Base-by-base conservation (phyloP, 23 tunicate species). In the Halocynthia aurantium region DNA sequence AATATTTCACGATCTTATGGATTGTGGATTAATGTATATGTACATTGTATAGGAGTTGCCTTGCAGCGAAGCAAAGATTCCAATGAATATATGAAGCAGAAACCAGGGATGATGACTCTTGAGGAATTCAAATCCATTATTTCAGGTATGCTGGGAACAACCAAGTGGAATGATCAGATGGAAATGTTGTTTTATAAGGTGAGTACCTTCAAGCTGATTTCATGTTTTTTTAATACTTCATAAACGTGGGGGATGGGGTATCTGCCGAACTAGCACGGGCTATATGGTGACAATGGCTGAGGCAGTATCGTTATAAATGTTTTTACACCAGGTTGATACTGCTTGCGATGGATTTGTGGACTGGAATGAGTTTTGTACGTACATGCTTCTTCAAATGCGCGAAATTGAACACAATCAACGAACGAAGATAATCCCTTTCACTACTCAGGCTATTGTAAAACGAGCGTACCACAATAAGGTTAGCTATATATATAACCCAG, bases 361-460 rank as follows among this genome's bases (percentile, higher is more conserved):
- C 62, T 92, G 98, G 98, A 84, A 92, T 71, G 98, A 92, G 62
- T 86, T 92, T 54, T 92, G 98, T 62, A 86, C 98, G 40, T 92
- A 92, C 85, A 92, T 92, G 92, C 60, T 92, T 57, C 77, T 92
- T 52, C 98, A 84, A 62, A 92, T 92, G 98, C 61, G 92, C 52
- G 98, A 92, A 74, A 51, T 86, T 10, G 92, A 92, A 58, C 92
- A 92, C 55, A 80, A 82, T 6, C 88, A 86, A 62, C 82, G 63
- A 22, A 21, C 67, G 22, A 81, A 77, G 10, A 72, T 83, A 22
- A 52, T 13, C 55, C 98, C 98, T 6, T 86, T 92, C 69, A 55
- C 90, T 2, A 82, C 87, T 19, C 58, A 76, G 22, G 88, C 91
- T 10, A 82, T 86, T 20, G 83, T 92, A 19, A 86, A 82, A 55